phyloP scores from a whole-genome alignment of 2,888 invertebrate genomes.

The Nemurella pictetii region DNA sequence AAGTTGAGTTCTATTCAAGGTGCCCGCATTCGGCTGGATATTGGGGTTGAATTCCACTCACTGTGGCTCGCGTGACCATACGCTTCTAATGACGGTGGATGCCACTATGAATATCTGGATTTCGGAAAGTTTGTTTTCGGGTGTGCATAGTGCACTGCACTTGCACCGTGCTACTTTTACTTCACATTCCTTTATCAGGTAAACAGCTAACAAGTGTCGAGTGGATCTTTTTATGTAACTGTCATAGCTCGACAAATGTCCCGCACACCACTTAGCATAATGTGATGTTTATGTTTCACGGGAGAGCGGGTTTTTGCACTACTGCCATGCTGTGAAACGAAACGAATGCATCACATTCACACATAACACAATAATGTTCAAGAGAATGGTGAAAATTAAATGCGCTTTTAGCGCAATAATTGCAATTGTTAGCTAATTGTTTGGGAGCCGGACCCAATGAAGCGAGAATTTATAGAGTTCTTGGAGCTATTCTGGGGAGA shows the following conservation, averaged over 20 bases:
- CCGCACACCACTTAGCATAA: neutral
- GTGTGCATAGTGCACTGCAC: conserved; percentile 32
- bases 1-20: neutral
- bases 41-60: neutral
- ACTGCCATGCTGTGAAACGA: neutral
- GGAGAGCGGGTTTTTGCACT: neutral
- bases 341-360: neutral
- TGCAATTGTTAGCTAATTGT: neutral
- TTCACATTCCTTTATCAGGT: neutral
- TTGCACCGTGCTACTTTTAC: conserved; percentile 19
- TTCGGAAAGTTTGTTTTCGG: neutral
- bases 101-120: neutral
- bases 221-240: neutral
- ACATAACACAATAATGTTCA: neutral
- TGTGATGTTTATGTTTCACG: neutral
- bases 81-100: neutral
- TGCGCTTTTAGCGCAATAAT: neutral
- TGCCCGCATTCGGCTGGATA: neutral
- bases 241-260: neutral
- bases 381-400: neutral
- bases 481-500: neutral
- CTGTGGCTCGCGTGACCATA: neutral
- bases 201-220: no score
- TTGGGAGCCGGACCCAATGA: neutral
- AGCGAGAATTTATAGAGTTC: neutral